Conservation (phyloP, 2,797 vertebrate species). For the Setipinna tenuifilis region DNA sequence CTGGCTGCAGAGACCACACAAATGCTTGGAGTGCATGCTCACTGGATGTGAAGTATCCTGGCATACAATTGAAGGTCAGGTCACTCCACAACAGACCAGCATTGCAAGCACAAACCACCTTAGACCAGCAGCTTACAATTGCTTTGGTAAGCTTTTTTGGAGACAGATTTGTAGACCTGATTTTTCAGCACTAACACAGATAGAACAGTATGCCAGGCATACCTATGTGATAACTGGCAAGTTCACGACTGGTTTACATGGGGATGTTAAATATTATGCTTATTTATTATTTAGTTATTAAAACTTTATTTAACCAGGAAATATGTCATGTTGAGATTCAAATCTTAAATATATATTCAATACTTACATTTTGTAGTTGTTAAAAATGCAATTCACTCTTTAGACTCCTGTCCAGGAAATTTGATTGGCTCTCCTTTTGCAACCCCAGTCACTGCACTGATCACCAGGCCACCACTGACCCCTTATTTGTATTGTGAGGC, state of each 20-base stretch:
- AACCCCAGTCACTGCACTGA: too few species aligned
- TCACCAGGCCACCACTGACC: too few species aligned
- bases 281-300: neutral
- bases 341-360: neutral
- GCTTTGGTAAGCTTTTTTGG: conserved; percentile 57
- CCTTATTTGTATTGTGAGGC: neutral
- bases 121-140: conserved; percentile 57
- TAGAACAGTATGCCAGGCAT: neutral
- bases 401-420: neutral
- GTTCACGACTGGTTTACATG: neutral
- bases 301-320: too few species aligned
- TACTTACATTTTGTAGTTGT: too few species aligned
- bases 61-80: neutral
- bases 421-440: neutral
- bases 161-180: neutral
- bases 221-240: neutral
- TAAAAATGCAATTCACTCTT: neutral
- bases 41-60: too few species aligned
- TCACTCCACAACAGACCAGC: neutral
- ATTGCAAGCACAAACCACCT: neutral
- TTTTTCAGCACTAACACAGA: neutral
- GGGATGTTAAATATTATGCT: neutral
- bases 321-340: too few species aligned
- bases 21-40: too few species aligned
- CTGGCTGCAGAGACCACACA: too few species aligned